These are phyloP conservation scores for Typhlichthys eigenmanni DNA, from an alignment of 2,797 vertebrate genomes.

Conservation along the genomic window DNA sequence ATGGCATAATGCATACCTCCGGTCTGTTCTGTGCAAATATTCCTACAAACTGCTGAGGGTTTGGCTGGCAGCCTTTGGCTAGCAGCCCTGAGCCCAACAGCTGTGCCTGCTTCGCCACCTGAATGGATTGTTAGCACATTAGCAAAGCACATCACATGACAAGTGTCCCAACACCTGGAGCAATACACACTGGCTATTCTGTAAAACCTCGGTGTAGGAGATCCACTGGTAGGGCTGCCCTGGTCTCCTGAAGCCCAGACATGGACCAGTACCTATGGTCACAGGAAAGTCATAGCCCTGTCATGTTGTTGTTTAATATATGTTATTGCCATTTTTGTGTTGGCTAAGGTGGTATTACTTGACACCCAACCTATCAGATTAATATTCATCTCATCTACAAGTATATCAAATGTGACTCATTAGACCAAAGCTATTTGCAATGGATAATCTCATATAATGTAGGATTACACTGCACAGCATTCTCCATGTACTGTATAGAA, in stretches of 20 bases:
- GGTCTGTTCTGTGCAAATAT: slow-evolving; percentile 82
- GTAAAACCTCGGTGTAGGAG: slow-evolving; percentile 76
- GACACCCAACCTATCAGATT: too few species aligned
- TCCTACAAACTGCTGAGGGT: slow-evolving; percentile 75
- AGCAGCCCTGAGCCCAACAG: slow-evolving; percentile 79
- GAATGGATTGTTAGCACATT: slow-evolving; percentile 30
- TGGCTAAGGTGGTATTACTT: too few species aligned
- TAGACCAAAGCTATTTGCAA: too few species aligned
- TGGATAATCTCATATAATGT: too few species aligned
- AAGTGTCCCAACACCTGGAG: neutral
- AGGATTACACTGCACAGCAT: too few species aligned
- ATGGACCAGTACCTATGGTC: slow-evolving; percentile 69
- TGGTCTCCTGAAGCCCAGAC: slow-evolving; percentile 78
- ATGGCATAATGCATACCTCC: slow-evolving; percentile 64
- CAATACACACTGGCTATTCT: neutral
- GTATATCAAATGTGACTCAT: too few species aligned
- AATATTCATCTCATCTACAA: too few species aligned
- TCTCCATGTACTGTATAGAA: too few species aligned
- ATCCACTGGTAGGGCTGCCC: slow-evolving; percentile 82
- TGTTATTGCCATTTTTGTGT: too few species aligned
- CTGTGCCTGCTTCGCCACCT: slow-evolving; percentile 79
- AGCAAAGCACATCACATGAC: neutral
- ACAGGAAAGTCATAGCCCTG: neutral
- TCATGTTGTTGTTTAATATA: too few species aligned
- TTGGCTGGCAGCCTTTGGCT: slow-evolving; percentile 76